Evolutionary conservation across 2,797 vertebrate genomes (phyloP).

Genomic region (Girardinus metallicus): DNA sequence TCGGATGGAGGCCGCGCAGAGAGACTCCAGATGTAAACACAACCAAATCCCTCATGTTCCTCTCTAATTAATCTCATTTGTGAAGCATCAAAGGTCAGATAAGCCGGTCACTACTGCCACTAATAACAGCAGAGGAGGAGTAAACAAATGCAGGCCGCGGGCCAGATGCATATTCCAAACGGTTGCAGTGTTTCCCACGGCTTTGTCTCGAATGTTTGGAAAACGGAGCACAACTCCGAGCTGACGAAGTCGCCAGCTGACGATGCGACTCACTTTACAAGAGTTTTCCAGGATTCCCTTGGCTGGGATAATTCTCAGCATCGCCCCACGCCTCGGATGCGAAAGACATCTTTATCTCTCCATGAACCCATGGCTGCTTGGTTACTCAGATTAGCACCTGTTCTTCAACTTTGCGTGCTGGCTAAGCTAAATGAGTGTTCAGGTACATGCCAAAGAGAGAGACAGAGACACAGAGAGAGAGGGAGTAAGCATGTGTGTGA

Average conservation of each 20-base stretch:
- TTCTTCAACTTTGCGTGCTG: conserved; percentile 46
- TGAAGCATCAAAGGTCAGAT: conserved; percentile 61
- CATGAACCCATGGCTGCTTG: conserved; percentile 48
- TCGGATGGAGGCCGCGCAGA: conserved; percentile 6
- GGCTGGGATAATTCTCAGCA: not conserved
- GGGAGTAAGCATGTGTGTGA: conserved; percentile 4
- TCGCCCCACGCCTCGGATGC: conserved; percentile 9
- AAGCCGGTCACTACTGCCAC: conserved; percentile 54
- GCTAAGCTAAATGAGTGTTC: conserved; percentile 50
- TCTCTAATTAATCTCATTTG: conserved; percentile 72
- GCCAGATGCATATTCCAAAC: conserved; percentile 10
- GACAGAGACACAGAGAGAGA: not conserved
- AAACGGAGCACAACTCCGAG: not conserved
- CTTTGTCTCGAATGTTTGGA: not conserved
- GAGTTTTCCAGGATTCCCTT: not conserved
- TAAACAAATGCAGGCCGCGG: conserved; percentile 24
- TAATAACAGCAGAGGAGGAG: conserved; percentile 50
- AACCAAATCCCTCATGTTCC: conserved; percentile 54
- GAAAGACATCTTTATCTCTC: conserved; percentile 25
- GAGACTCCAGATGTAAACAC: conserved; percentile 36
- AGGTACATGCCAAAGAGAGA: conserved; percentile 10
- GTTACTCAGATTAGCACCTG: conserved; percentile 59
- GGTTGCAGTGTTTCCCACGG: not conserved
- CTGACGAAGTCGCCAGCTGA: not conserved
- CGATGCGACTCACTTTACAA: not conserved